phyloP scores from a whole-genome alignment of 2,888 invertebrate species.

The Tanytarsus gracilentus region DNA sequence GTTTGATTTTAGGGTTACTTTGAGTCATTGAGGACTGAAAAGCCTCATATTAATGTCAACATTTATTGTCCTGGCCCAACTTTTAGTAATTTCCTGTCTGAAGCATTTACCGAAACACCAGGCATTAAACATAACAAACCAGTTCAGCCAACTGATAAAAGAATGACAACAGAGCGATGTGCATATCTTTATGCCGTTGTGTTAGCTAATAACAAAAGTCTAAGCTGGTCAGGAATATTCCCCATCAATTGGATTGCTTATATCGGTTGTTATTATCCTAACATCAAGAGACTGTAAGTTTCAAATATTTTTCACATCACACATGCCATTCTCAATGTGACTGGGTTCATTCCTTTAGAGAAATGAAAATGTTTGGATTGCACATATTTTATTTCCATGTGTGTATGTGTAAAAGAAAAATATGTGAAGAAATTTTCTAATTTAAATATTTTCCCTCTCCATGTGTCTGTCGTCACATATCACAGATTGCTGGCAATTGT shows the following conservation, averaged over 20 bases:
- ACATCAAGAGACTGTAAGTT: constrained; percentile 43
- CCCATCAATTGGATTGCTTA: constrained; percentile 54
- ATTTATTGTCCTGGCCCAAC: constrained; percentile 70
- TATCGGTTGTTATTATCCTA: constrained; percentile 51
- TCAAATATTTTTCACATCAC: constrained; percentile 18
- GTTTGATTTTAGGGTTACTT: constrained; percentile 58
- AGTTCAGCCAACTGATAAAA: constrained; percentile 43
- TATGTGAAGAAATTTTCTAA: constrained; percentile 19
- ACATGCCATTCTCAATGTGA: neutral
- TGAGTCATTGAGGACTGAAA: constrained; percentile 51
- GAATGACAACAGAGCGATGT: constrained; percentile 51
- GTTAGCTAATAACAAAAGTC: constrained; percentile 50
- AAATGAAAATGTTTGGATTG: neutral
- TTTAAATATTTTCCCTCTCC: constrained; percentile 10
- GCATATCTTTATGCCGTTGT: constrained; percentile 50
- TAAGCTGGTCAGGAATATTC: constrained; percentile 62
- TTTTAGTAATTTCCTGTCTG: constrained; percentile 33
- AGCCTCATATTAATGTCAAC: constrained; percentile 52
- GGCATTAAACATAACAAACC: constrained; percentile 37
- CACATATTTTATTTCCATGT: neutral
- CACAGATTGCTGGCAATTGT: constrained; percentile 13
- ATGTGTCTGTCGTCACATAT: neutral
- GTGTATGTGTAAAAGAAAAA: neutral
- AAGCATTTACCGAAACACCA: constrained; percentile 13
- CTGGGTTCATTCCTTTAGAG: neutral